Evolutionary conservation across 2,113 vertebrate genomes (phyloP), one percentile per base, ranked within the genome.

Genomic region (Platysteira castanea): DNA sequence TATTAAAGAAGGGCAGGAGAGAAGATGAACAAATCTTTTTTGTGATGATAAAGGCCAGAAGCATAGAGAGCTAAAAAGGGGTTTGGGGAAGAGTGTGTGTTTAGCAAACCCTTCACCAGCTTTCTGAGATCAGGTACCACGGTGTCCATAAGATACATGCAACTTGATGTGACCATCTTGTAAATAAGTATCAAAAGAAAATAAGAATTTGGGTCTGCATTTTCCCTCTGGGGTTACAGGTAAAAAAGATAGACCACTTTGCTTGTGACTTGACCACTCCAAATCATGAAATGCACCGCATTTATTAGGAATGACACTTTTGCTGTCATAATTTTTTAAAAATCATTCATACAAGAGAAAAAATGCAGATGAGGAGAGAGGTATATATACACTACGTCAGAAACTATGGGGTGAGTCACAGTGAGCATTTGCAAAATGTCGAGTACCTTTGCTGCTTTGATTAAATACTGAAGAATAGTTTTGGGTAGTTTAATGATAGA

Each of bases 401-500:
- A 61, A 89, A 85, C 84, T 96, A 97, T 4, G 10, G 95, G 89
- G 90, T 76, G 33, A 67, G 81, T 92, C 82, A 97, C 95, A 93
- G 84, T 96, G 97, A 86, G 96, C 70, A 86, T 82, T 97, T 83
- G 90, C 90, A 96, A 96, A 97, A 97, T 84, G 41, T 85, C 90
- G 97, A 98, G 98, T 99, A 99, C 99, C 99, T 99, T 99, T 97
- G 98, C 98, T 98, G 99, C 99, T 98, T 98, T 99, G 97, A 99
- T 98, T 98, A 99, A 98, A 98, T 99, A 99, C 95, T 99, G 99
- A 97, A 99, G 99, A 95, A 99, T 98, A 98, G 99, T 99, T 99
- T 99, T 99, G 97, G 99, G 99, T 96, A 99, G 99, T 98, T 99
- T 99, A 98, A 99, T 98, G 98, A 99, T 94, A 98, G 99, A 99